Conservation (phyloP, 1,140 invertebrate species). For the Argopecten irradians region DNA sequence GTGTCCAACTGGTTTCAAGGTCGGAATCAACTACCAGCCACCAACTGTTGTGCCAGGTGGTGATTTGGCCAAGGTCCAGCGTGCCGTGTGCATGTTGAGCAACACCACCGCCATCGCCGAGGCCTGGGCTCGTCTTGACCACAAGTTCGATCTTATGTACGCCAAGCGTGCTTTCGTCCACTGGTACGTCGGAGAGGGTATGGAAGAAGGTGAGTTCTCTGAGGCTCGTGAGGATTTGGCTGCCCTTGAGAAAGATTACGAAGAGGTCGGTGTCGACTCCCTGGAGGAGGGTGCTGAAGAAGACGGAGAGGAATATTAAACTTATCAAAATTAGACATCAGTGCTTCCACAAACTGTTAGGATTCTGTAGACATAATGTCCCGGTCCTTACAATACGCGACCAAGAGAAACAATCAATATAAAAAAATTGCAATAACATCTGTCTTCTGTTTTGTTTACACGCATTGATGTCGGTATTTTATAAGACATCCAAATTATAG, state of each 20-base stretch:
- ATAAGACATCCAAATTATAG: no score
- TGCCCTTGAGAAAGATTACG: constrained; percentile 75
- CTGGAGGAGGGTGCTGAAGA: constrained; percentile 49
- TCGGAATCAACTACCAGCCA: constrained; percentile 82
- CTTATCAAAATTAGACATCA: not conserved
- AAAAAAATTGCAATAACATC: not conserved
- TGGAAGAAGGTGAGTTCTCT: constrained; percentile 68
- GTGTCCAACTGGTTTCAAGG: constrained; percentile 65
- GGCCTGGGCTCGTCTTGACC: constrained; percentile 80
- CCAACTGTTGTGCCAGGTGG: constrained; percentile 84
- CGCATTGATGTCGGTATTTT: not conserved
- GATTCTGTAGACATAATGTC: not conserved
- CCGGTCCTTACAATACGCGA: not conserved
- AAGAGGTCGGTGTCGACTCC: constrained; percentile 51
- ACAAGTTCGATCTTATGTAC: constrained; percentile 82
- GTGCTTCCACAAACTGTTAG: not conserved
- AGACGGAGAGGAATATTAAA: constrained; percentile 51
- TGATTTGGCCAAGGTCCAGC: constrained; percentile 83
- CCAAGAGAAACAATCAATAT: constrained; percentile 11
- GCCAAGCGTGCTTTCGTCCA: constrained; percentile 78
- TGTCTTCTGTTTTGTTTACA: not conserved
- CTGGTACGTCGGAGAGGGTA: constrained; percentile 77
- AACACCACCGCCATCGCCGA: constrained; percentile 90
- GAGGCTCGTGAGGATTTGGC: constrained; percentile 92
- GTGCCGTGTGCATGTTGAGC: constrained; percentile 81